A percentile compares a stretch with the other conserved stretches of the same genome.
phyloP scores from a whole-genome alignment of 2,888 invertebrate genomes.

The Drosophila colorata region DNA sequence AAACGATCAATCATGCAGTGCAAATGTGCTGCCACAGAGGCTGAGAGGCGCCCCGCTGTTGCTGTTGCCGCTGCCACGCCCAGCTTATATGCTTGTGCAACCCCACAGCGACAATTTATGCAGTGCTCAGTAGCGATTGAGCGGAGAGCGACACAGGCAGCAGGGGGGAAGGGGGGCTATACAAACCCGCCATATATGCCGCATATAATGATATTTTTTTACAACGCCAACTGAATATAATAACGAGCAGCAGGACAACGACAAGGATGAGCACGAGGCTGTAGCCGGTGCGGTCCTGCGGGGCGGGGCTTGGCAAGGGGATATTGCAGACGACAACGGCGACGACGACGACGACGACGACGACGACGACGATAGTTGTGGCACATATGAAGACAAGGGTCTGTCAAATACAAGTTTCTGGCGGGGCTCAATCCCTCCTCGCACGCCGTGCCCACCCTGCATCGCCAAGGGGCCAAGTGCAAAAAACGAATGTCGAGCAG shows the following conservation, averaged over 20 bases:
- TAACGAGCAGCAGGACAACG: slow-evolving; percentile 55
- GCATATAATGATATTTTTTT: slow-evolving; percentile 74
- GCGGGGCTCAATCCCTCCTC: slow-evolving; percentile 49
- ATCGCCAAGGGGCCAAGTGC: neutral
- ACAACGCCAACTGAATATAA: slow-evolving; percentile 69
- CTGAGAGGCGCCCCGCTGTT: slow-evolving; percentile 20
- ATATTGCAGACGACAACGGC: slow-evolving; percentile 45
- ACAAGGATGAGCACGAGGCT: slow-evolving; percentile 40
- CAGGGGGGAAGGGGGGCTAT: neutral
- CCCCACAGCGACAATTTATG: slow-evolving; percentile 67
- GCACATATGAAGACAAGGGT: slow-evolving; percentile 81
- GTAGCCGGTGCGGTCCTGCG: neutral
- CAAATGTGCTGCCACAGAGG: slow-evolving; percentile 56
- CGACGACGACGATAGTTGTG: slow-evolving; percentile 65
- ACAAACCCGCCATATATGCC: slow-evolving; percentile 59
- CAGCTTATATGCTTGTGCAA: slow-evolving; percentile 6
- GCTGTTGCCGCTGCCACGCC: slow-evolving; percentile 37
- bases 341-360: slow-evolving; percentile 48
- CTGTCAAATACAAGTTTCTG: slow-evolving; percentile 81
- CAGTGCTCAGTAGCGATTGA: slow-evolving; percentile 36
- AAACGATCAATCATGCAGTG: slow-evolving; percentile 75
- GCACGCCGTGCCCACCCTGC: neutral
- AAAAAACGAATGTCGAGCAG: slow-evolving; percentile 14
- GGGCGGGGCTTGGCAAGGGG: too few species aligned
- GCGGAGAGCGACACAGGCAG: neutral